These are phyloP conservation scores for Crocodylus rhombifer DNA, from an alignment of 2,797 vertebrate species.

Conservation along the genomic window DNA sequence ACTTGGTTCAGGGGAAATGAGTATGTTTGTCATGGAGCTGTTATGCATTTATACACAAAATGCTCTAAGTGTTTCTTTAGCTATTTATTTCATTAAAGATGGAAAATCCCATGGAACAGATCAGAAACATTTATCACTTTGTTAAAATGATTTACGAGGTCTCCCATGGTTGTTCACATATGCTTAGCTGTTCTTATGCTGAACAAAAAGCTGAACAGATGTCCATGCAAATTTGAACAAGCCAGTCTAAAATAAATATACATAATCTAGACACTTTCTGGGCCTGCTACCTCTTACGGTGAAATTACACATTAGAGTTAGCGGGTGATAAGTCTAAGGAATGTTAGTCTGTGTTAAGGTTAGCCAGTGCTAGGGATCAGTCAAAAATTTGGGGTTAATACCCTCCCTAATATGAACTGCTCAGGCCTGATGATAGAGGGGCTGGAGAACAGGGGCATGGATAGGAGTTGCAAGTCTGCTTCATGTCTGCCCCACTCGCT, in stretches of 20 bases:
- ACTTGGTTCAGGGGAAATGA: not conserved
- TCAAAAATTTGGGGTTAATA: too few species aligned
- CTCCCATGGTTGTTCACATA: not conserved
- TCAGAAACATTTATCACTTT: conserved; percentile 37
- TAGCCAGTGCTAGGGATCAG: too few species aligned
- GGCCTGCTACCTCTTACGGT: not conserved
- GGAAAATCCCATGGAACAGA: not conserved
- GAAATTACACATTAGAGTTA: too few species aligned
- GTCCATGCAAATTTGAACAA: not conserved
- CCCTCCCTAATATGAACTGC: too few species aligned
- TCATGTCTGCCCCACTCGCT: too few species aligned
- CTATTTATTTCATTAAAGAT: not conserved
- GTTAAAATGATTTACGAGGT: not conserved
- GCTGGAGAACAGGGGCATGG: too few species aligned
- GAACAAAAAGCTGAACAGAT: conserved; percentile 6
- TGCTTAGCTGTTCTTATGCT: not conserved
- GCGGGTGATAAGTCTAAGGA: too few species aligned
- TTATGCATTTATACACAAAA: conserved; percentile 1
- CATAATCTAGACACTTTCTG: not conserved
- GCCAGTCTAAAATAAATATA: not conserved
- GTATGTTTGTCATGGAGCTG: not conserved
- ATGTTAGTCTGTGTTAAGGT: too few species aligned
- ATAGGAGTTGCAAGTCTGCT: too few species aligned
- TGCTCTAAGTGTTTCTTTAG: conserved; percentile 4
- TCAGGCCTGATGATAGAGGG: too few species aligned